A percentile compares a stretch with the other conserved stretches of the same genome.
phyloP scores from a whole-genome alignment of 2,888 invertebrate genomes.

The Acholoe squamosa region DNA sequence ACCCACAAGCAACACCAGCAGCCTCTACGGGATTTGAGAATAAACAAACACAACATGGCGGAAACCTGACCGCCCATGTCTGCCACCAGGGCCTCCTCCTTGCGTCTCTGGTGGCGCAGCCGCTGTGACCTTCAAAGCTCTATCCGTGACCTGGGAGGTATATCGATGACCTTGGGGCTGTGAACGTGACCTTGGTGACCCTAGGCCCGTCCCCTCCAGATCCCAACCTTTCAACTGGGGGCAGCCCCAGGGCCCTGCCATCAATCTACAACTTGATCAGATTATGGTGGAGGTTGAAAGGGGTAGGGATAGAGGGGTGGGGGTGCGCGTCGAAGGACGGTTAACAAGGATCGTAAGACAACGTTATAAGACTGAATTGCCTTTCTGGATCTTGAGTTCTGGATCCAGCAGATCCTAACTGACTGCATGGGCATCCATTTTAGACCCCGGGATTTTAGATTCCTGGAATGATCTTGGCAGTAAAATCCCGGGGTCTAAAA shows the following conservation, averaged over 20 bases:
- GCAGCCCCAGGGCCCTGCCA: not conserved
- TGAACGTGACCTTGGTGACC: conserved; percentile 31
- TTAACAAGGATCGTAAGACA: too few relatives aligned
- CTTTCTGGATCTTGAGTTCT: too few relatives aligned
- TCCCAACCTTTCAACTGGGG: conserved; percentile 35
- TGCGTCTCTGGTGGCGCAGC: not conserved
- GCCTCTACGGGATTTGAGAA: not conserved
- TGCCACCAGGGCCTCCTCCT: not conserved
- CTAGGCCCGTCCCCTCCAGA: conserved; percentile 27
- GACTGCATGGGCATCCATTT: too few relatives aligned
- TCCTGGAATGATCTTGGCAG: too few relatives aligned
- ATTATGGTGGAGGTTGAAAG: not conserved
- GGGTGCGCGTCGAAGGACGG: not conserved
- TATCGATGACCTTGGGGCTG: conserved; percentile 41
- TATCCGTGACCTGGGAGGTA: conserved; percentile 5
- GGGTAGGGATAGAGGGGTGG: not conserved
- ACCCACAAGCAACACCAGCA: not conserved
- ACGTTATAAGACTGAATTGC: too few relatives aligned
- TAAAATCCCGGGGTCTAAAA: too few relatives aligned
- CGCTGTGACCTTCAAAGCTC: conserved; percentile 1
- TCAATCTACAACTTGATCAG: conserved; percentile 31
- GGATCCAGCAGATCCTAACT: too few relatives aligned
- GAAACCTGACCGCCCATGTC: conserved; percentile 31
- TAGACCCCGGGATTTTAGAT: too few relatives aligned
- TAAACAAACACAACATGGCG: conserved; percentile 30